Base-by-base conservation (phyloP, 2,888 invertebrate species). In the Prenolepis imparis region DNA sequence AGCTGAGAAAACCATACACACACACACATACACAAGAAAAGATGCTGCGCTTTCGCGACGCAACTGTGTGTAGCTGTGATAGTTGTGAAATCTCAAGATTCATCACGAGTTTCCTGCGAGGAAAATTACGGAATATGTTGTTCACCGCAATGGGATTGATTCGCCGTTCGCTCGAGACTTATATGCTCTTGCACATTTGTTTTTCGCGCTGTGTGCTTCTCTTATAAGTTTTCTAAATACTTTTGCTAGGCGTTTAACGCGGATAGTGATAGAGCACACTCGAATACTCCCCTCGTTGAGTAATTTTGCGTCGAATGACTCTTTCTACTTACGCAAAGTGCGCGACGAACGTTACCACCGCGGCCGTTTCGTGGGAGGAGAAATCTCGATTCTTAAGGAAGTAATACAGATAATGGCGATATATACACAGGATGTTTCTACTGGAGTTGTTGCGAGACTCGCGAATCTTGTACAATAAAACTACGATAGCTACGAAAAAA, bases 171-270 rank as follows among this genome's bases (percentile, higher is more conserved):
- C n/a, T 36, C 39, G 24, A 57, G 21, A 59, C 9, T 24, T 5
- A 12, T 2, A 8, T 8, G n/a, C 8, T 18, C n/a, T n/a, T n/a
- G 8, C 6, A n/a, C n/a, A 8, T 52, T n/a, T n/a, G n/a, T 52
- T 52, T 18, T 8, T 52, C 66, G 44, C 32, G 21, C 5, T 12
- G 3, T 12, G 3, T 21, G 6, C 9, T 39, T 15, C 52, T 55
- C 52, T 63, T 28, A 39, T 3, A 75, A 48, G 28, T 21, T 3
- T n/a, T 52, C 8, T 44, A 82, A 77, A 55, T 9, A 72, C 74
- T 89, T 89, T 85, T 83, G 77, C 66, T 57, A 21, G 41, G 36
- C 8, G 67, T 15, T 82, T 84, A 89, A 89, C 83, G 73, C 75
- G 67, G 44, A 77, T 75, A 48, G 66, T 64, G 75, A 67, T 48